Evolutionary conservation across 2,113 vertebrate genomes (phyloP).

Genomic region (Rhinolophus sinicus): DNA sequence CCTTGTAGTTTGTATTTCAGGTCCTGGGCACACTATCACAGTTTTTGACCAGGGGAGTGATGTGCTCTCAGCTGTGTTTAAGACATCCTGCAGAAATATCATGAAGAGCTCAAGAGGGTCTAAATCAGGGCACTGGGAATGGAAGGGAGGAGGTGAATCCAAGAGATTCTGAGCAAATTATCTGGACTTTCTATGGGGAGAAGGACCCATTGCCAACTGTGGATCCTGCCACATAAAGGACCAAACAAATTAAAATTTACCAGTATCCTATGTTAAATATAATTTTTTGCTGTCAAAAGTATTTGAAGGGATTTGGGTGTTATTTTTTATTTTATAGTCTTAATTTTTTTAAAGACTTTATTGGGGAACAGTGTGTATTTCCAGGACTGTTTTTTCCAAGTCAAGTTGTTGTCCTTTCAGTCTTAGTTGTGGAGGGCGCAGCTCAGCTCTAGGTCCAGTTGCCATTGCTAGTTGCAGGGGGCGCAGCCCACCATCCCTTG

Average conservation of each 20-base stretch:
- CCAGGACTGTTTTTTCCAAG: no score
- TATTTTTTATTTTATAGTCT: conserved; percentile 43
- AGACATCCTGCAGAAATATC: background rate
- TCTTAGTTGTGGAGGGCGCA: no score
- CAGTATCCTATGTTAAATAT: background rate
- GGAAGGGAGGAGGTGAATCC: background rate
- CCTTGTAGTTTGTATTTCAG: background rate
- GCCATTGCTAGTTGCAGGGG: no score
- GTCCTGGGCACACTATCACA: background rate
- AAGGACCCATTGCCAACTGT: background rate
- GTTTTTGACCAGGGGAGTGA: background rate
- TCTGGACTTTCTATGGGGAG: background rate
- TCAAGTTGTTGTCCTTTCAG: no score
- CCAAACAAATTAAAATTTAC: background rate
- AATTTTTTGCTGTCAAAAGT: conserved; percentile 1
- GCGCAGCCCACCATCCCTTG: no score
- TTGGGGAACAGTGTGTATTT: no score
- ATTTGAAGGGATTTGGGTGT: background rate
- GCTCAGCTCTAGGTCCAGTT: no score
- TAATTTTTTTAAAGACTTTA: background rate
- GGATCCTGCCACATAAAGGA: background rate
- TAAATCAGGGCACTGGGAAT: background rate
- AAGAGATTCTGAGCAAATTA: background rate
- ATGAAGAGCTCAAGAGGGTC: background rate
- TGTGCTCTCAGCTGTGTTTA: background rate